A percentile compares a stretch with the other conserved stretches of the same genome.
Conservation (phyloP, 2,888 invertebrate genomes). For the Margaritifera margaritifera region DNA sequence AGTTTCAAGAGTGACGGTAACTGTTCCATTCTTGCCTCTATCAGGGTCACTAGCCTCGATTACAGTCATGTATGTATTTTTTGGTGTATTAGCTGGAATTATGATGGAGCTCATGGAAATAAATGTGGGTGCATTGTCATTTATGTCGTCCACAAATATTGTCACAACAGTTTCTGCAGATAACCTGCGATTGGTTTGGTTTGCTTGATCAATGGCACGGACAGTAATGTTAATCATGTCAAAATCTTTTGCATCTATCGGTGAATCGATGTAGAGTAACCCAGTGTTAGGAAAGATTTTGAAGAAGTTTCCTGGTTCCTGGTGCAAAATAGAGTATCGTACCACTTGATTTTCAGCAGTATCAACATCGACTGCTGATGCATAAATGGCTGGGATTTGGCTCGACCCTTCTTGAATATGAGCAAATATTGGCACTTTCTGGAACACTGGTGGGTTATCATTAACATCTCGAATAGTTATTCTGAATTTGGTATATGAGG, state of each 20-base stretch:
- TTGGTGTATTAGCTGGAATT: conserved; percentile 70
- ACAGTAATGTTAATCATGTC: conserved; percentile 92
- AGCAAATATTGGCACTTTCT: conserved; percentile 89
- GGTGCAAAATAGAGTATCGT: conserved; percentile 85
- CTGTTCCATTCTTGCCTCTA: conserved; percentile 91
- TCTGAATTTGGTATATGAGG: conserved; percentile 83
- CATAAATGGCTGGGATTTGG: conserved; percentile 85
- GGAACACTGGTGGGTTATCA: conserved; percentile 94
- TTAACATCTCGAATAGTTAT: conserved; percentile 93
- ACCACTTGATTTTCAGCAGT: conserved; percentile 89
- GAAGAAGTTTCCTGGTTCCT: conserved; percentile 90
- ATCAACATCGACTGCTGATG: conserved; percentile 92
- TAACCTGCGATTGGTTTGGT: conserved; percentile 81
- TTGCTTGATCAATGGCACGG: conserved; percentile 91
- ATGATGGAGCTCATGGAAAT: conserved; percentile 86
- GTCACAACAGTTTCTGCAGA: conserved; percentile 92
- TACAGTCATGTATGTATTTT: conserved; percentile 81
- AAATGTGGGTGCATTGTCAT: conserved; percentile 92
- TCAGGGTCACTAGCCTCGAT: conserved; percentile 90
- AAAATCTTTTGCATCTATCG: conserved; percentile 91
- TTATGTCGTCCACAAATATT: conserved; percentile 89
- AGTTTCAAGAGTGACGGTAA: conserved; percentile 83
- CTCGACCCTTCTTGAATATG: conserved; percentile 89
- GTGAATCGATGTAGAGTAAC: conserved; percentile 87
- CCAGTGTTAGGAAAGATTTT: conserved; percentile 85